These are phyloP conservation scores for Myrmecobius fasciatus DNA, from an alignment of 2,113 vertebrate genomes.

Conservation along the genomic window DNA sequence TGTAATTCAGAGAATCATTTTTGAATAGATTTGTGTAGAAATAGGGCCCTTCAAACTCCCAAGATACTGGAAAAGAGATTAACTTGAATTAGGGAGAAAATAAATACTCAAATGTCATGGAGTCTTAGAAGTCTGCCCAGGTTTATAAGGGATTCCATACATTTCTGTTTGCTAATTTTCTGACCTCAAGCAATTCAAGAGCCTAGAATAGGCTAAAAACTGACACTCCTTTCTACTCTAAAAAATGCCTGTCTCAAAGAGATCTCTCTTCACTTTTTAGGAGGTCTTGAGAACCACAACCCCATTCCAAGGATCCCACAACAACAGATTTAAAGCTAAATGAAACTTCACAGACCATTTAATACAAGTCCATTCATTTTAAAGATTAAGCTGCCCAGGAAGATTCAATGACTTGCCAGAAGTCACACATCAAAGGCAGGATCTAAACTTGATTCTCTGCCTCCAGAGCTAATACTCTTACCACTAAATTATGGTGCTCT, in stretches of 20 bases:
- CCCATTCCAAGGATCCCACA: not conserved
- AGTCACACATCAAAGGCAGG: not conserved
- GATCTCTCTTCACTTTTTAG: not conserved
- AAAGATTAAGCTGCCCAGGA: conserved; percentile 14
- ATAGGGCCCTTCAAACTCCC: not conserved
- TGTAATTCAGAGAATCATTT: not conserved
- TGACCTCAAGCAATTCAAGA: not conserved
- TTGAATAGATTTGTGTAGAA: not conserved
- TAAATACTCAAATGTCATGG: not conserved
- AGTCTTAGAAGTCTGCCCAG: not conserved
- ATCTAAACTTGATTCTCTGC: conserved; percentile 13
- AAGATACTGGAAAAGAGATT: not conserved
- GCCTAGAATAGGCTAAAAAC: not conserved
- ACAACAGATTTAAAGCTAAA: not conserved
- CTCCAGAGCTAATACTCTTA: not conserved
- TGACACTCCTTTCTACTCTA: not conserved
- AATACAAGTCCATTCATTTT: conserved; percentile 1
- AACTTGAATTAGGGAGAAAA: conserved; percentile 6
- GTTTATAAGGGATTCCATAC: not conserved
- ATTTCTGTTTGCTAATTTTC: not conserved
- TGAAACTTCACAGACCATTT: not conserved
- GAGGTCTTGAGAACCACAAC: not conserved
- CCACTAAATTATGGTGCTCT: not conserved
- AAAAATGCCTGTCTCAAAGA: not conserved
- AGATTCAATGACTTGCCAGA: not conserved